Evolutionary conservation across 2,113 vertebrate species (phyloP).

Genomic region (Microcebus tavaratra): DNA sequence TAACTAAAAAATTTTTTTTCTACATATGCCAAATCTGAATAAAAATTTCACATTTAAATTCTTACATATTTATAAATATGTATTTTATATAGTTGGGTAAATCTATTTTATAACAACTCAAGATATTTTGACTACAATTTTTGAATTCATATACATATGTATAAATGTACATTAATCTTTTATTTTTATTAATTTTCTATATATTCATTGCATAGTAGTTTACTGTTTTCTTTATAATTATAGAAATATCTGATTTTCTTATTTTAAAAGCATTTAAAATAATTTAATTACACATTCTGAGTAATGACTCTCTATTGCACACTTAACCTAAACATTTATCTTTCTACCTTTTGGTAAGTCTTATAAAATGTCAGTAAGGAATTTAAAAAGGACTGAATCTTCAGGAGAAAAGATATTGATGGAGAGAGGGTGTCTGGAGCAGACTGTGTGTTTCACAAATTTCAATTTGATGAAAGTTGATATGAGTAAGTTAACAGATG

Average conservation of each 20-base stretch:
- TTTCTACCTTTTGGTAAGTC: neutral
- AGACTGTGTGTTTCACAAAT: neutral
- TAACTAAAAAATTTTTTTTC: neutral
- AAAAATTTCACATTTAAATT: neutral
- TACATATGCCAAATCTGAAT: neutral
- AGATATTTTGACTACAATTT: neutral
- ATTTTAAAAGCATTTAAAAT: neutral
- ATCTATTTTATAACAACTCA: neutral
- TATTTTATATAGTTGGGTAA: neutral
- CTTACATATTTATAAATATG: neutral
- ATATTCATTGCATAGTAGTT: neutral
- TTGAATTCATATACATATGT: neutral
- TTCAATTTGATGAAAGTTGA: neutral
- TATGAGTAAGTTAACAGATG: neutral
- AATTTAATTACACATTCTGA: neutral
- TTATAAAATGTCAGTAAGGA: neutral
- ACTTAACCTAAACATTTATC: neutral
- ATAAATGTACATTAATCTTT: neutral
- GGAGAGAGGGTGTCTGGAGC: neutral
- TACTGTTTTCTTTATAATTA: neutral
- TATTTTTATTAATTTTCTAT: neutral
- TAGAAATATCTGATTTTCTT: neutral
- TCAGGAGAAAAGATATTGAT: neutral
- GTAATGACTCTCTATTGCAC: neutral
- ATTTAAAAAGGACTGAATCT: neutral